These are phyloP conservation scores for Mesaphorura yosii DNA, from an alignment of 1,140 invertebrate species.

Conservation along the genomic window DNA sequence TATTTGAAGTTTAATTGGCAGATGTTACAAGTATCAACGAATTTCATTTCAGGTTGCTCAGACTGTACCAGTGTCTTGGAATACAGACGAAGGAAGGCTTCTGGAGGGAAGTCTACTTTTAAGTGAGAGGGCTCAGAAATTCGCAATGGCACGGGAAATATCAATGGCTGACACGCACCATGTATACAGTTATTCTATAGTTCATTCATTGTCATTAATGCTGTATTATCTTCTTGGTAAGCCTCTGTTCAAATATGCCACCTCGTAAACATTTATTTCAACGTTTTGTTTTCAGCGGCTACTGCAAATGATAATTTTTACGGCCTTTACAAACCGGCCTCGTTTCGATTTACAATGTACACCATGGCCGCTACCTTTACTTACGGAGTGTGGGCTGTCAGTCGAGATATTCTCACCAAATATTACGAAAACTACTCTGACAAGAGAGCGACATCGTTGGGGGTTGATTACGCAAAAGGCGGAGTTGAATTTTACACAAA, in stretches of 20 bases:
- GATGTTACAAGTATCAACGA: no score
- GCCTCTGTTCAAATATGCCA: no score
- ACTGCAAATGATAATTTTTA: conserved; percentile 44
- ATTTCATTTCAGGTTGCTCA: no score
- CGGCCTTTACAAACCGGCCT: conserved; percentile 42
- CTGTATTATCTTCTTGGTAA: no score
- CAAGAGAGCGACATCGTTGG: conserved; percentile 45
- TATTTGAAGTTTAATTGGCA: conserved; percentile 18
- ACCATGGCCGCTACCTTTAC: conserved; percentile 45
- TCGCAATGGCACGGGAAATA: conserved; percentile 62
- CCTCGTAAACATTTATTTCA: no score
- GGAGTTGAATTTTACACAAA: conserved; percentile 64
- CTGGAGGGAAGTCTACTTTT: conserved; percentile 53
- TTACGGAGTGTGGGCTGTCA: conserved; percentile 47
- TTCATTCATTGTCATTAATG: conserved; percentile 39
- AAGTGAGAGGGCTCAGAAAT: conserved; percentile 60
- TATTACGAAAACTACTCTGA: conserved; percentile 51
- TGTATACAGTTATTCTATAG: conserved; percentile 42
- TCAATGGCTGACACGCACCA: conserved; percentile 45
- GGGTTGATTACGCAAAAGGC: conserved; percentile 51
- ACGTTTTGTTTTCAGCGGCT: no score
- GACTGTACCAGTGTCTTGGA: conserved; percentile 47
- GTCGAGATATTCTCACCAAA: conserved; percentile 50
- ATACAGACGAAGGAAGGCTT: conserved; percentile 44
- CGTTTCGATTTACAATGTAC: conserved; percentile 45